phyloP scores from a whole-genome alignment of 2,113 vertebrate genomes.

The Dasyornis broadbenti region DNA sequence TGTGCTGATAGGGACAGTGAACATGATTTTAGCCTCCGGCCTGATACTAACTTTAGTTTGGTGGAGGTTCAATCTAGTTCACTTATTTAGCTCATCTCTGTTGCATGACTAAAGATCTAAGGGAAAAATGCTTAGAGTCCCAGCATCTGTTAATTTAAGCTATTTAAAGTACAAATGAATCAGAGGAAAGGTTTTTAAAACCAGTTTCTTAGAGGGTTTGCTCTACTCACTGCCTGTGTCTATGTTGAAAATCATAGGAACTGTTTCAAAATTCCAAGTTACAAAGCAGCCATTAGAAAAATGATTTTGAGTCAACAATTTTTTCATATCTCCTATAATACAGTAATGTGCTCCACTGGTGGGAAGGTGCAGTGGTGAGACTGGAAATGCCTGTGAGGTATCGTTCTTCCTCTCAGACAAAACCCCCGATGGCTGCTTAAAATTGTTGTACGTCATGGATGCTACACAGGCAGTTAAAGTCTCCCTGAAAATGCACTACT shows the following conservation, averaged over 20 bases:
- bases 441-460: neutral
- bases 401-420: neutral
- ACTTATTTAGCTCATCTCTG: conserved; percentile 12
- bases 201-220: neutral
- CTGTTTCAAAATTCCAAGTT: neutral
- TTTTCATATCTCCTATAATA: neutral
- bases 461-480: neutral
- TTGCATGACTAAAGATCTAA: conserved; percentile 24
- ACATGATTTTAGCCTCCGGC: conserved; percentile 62
- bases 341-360: neutral
- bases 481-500: neutral
- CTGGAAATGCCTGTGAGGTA: neutral
- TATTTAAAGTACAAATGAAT: conserved; percentile 39
- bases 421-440: neutral
- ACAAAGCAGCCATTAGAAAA: neutral
- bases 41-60: conserved; percentile 64
- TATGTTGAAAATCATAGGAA: neutral
- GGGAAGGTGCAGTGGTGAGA: neutral
- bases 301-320: neutral
- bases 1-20: conserved; percentile 22
- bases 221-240: neutral
- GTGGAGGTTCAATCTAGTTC: conserved; percentile 52
- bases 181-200: neutral
- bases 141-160: conserved; percentile 40
- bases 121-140: conserved; percentile 30